Percentiles rank a stretch among this genome's conserved stretches.
Conservation (phyloP, 2,113 vertebrate genomes). For the Cyprinus carpio region DNA sequence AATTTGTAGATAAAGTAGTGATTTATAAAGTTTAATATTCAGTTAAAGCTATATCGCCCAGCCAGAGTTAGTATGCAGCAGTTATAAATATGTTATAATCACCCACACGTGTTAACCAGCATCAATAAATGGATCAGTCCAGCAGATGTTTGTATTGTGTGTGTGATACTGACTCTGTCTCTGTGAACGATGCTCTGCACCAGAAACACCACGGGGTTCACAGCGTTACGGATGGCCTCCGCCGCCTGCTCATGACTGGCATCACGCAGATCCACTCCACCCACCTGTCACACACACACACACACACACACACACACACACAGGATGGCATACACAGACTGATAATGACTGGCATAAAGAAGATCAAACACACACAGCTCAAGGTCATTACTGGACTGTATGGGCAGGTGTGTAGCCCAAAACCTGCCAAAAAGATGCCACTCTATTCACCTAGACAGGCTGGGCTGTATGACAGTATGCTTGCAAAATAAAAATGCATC, state of each 20-base stretch:
- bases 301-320: neutral
- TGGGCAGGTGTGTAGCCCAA: neutral
- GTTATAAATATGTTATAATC: neutral
- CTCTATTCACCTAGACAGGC: neutral
- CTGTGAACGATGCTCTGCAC: slow-evolving; percentile 94
- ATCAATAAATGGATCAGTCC: neutral
- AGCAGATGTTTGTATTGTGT: slow-evolving; percentile 5
- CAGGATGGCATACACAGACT: too few species aligned
- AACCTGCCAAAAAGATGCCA: neutral
- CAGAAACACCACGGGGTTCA: slow-evolving; percentile 92
- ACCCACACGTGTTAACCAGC: neutral
- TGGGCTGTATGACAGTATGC: neutral
- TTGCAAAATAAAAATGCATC: neutral
- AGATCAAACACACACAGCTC: neutral
- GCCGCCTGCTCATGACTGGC: slow-evolving; percentile 98
- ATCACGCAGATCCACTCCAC: slow-evolving; percentile 92
- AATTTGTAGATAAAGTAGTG: neutral
- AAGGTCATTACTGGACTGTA: too few species aligned
- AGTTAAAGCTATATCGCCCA: neutral
- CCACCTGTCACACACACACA: slow-evolving; percentile 82
- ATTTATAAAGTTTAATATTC: neutral
- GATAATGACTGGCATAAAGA: too few species aligned
- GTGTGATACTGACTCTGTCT: slow-evolving; percentile 82
- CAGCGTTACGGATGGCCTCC: slow-evolving; percentile 96
- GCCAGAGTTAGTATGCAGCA: neutral